A percentile compares a stretch with the other conserved stretches of the same genome.
Evolutionary conservation across 2,113 vertebrate genomes (phyloP).

Genomic region (Eurystomus gularis): DNA sequence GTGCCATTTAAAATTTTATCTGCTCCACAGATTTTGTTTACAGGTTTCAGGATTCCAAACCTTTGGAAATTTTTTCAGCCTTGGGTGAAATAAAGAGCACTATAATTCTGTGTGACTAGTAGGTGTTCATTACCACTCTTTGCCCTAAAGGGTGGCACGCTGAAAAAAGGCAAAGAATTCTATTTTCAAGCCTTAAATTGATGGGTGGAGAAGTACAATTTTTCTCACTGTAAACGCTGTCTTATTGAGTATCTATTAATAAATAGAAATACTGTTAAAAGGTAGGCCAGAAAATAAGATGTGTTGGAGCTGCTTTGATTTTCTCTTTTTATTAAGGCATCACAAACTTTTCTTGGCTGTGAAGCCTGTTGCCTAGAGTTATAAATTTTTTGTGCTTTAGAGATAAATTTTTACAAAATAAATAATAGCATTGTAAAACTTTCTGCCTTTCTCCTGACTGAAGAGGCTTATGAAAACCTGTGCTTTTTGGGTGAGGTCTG

Average conservation of each 20-base stretch:
- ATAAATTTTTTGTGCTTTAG: slow-evolving; percentile 37
- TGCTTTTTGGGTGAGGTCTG: slow-evolving; percentile 55
- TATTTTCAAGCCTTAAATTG: slow-evolving; percentile 64
- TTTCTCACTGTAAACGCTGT: slow-evolving; percentile 62
- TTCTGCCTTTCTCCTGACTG: slow-evolving; percentile 58
- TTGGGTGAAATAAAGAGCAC: slow-evolving; percentile 84
- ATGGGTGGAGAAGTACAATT: slow-evolving; percentile 65
- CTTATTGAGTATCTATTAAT: slow-evolving; percentile 59
- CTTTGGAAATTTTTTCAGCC: slow-evolving; percentile 82
- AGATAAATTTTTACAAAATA: slow-evolving; percentile 58
- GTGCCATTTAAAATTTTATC: slow-evolving; percentile 99
- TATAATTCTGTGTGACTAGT: slow-evolving; percentile 86
- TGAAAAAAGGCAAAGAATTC: slow-evolving; percentile 84
- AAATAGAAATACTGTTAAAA: slow-evolving; percentile 67
- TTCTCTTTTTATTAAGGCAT: neutral
- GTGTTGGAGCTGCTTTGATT: slow-evolving; percentile 7
- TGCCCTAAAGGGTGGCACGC: slow-evolving; percentile 84
- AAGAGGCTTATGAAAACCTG: slow-evolving; percentile 62
- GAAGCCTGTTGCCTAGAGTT: slow-evolving; percentile 23
- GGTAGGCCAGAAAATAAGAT: neutral
- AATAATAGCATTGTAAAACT: slow-evolving; percentile 60
- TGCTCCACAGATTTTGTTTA: slow-evolving; percentile 99
- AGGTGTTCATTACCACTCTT: slow-evolving; percentile 89
- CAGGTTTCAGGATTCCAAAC: slow-evolving; percentile 94
- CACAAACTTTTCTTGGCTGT: slow-evolving; percentile 7